Percentiles rank a stretch among this genome's conserved stretches.
Conservation (phyloP, 2,113 vertebrate genomes). For the Nettapus auritus region DNA sequence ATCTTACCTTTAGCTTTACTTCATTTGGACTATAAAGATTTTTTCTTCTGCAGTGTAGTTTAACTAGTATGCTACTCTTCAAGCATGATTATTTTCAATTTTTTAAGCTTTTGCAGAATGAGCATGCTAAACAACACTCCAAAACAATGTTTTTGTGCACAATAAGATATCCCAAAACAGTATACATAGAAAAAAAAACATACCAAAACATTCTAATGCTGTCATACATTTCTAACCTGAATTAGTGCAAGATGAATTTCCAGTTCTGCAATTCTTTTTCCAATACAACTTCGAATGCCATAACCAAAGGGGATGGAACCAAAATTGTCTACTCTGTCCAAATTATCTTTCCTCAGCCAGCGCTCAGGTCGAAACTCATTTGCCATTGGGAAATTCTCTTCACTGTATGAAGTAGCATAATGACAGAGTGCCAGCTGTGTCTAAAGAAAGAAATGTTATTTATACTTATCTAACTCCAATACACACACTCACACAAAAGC, state of each 20-base stretch:
- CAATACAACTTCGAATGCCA: constrained; percentile 91
- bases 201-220: background rate
- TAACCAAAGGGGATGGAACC: constrained; percentile 94
- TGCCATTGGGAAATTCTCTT: constrained; percentile 82
- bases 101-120: background rate
- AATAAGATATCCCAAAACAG: background rate
- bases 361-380: constrained; percentile 85
- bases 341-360: constrained; percentile 86
- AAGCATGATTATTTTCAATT: background rate
- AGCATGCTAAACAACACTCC: background rate
- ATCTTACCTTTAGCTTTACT: background rate
- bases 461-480: background rate
- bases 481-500: background rate
- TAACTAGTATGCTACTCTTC: background rate
- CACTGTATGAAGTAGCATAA: constrained; percentile 88
- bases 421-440: constrained; percentile 94
- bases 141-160: background rate
- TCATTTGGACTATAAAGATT: background rate
- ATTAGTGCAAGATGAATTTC: constrained; percentile 89
- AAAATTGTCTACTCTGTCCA: constrained; percentile 89
- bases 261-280: constrained; percentile 88
- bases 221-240: constrained; percentile 75
- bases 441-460: constrained; percentile 64
- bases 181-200: background rate
- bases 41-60: background rate